A percentile compares a stretch with the other conserved stretches of the same genome.
Evolutionary conservation across 2,888 invertebrate genomes (phyloP).

Genomic region (Orchestes rusci): DNA sequence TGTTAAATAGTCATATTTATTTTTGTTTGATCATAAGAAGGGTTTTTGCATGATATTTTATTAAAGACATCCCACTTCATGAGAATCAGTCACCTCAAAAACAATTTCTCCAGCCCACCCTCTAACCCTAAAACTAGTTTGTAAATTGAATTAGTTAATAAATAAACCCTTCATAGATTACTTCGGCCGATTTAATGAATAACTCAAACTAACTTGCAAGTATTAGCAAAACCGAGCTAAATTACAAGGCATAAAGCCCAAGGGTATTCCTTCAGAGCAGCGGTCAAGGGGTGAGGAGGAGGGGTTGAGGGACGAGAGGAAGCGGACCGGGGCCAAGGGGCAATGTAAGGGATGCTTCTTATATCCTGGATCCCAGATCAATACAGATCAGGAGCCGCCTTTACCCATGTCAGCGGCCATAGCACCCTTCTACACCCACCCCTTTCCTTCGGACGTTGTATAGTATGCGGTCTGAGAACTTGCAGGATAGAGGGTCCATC

Average conservation of each 20-base stretch:
- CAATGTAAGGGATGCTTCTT: constrained; percentile 46
- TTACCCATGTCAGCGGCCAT: constrained; percentile 46
- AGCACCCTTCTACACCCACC: constrained; percentile 26
- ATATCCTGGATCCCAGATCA: constrained; percentile 45
- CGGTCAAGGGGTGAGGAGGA: constrained; percentile 11
- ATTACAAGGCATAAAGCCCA: constrained; percentile 35
- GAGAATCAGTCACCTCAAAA: too few species aligned
- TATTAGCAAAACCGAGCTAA: constrained; percentile 33
- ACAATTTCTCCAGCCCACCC: too few species aligned
- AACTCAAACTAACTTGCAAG: constrained; percentile 29
- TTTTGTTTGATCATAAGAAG: too few species aligned
- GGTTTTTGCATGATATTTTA: too few species aligned
- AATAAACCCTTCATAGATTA: constrained; percentile 27
- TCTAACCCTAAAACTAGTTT: constrained; percentile 23
- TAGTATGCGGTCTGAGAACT: constrained; percentile 4
- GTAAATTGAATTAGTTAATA: constrained; percentile 27
- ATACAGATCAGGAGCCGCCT: constrained; percentile 48
- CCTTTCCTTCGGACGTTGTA: constrained; percentile 15
- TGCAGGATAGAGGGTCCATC: constrained; percentile 18
- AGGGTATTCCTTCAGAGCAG: constrained; percentile 27
- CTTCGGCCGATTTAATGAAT: constrained; percentile 27
- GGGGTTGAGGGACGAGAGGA: constrained; percentile 15
- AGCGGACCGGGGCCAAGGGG: constrained; percentile 30
- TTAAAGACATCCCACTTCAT: too few species aligned
- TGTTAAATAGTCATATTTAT: too few species aligned